These are phyloP conservation scores for Apoderus coryli DNA, from an alignment of 2,888 invertebrate species.

Conservation along the genomic window DNA sequence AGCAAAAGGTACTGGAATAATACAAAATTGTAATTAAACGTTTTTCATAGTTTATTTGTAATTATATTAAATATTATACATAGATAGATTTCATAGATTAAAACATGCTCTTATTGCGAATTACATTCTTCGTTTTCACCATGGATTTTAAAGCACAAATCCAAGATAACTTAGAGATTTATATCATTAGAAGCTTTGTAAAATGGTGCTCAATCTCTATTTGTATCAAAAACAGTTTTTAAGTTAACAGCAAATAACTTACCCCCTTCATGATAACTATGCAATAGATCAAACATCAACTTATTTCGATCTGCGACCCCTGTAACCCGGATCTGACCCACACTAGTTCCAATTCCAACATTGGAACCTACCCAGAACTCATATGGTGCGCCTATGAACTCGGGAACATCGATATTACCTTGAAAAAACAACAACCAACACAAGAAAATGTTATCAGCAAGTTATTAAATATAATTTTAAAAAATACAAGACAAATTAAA, in stretches of 20 bases:
- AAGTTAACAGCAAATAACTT: constrained; percentile 15
- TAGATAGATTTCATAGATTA: no score
- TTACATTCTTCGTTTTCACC: no score
- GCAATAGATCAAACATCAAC: constrained; percentile 62
- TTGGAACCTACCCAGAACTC: constrained; percentile 86
- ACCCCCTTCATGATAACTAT: constrained; percentile 76
- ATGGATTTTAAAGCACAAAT: no score
- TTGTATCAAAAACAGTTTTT: no score
- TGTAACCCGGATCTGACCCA: constrained; percentile 69
- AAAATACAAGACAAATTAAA: background rate
- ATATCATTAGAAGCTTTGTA: no score
- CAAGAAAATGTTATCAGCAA: no score
- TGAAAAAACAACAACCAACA: no score
- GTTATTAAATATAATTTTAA: background rate
- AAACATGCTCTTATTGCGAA: constrained; percentile 1
- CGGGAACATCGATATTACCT: no score
- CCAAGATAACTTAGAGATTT: no score
- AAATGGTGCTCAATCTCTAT: background rate
- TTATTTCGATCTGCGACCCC: constrained; percentile 52
- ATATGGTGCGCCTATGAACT: constrained; percentile 73
- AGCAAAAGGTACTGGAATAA: constrained; percentile 68
- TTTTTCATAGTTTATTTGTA: no score
- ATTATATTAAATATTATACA: no score
- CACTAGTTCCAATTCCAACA: constrained; percentile 69
- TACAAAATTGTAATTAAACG: constrained; percentile 1